Evolutionary conservation across 2,797 vertebrate species (phyloP).

Genomic region (Argyrosomus regius): DNA sequence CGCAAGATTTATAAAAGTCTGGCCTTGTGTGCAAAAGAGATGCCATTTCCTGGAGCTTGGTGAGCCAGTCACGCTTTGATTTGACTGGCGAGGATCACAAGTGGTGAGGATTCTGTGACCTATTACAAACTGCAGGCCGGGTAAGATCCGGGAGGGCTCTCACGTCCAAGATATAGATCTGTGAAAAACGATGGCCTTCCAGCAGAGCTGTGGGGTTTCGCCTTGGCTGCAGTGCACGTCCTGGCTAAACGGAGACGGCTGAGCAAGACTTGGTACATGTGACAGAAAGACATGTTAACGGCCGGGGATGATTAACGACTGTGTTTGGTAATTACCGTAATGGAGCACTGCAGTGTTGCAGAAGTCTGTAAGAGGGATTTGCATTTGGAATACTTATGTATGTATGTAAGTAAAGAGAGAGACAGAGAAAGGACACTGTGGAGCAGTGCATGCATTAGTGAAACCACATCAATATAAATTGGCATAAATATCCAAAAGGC

Average conservation of each 20-base stretch:
- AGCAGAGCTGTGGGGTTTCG: conserved; percentile 7
- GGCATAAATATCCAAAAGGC: neutral
- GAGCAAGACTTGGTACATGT: conserved; percentile 46
- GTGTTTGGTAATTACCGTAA: conserved; percentile 63
- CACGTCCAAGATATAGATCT: conserved; percentile 43
- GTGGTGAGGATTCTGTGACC: conserved; percentile 30
- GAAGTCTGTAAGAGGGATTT: conserved; percentile 31
- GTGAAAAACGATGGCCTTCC: conserved; percentile 48
- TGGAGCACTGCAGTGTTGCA: conserved; percentile 56
- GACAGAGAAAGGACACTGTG: neutral
- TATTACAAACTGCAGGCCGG: conserved; percentile 33
- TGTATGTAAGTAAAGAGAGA: conserved; percentile 29
- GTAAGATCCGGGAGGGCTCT: conserved; percentile 28
- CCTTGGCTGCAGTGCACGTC: conserved; percentile 16
- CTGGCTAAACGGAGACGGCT: conserved; percentile 23
- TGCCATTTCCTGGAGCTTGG: neutral
- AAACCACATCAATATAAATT: conserved; percentile 5
- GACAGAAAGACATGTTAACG: conserved; percentile 47
- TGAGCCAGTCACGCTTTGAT: conserved; percentile 8
- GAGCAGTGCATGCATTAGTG: neutral
- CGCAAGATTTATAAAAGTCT: neutral
- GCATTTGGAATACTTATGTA: conserved; percentile 23
- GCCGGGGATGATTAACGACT: conserved; percentile 48
- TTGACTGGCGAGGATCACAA: neutral
- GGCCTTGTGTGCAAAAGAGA: neutral